A percentile compares a stretch with the other conserved stretches of the same genome.
Conservation (phyloP, 2,888 invertebrate genomes). For the Pammene aurita region DNA sequence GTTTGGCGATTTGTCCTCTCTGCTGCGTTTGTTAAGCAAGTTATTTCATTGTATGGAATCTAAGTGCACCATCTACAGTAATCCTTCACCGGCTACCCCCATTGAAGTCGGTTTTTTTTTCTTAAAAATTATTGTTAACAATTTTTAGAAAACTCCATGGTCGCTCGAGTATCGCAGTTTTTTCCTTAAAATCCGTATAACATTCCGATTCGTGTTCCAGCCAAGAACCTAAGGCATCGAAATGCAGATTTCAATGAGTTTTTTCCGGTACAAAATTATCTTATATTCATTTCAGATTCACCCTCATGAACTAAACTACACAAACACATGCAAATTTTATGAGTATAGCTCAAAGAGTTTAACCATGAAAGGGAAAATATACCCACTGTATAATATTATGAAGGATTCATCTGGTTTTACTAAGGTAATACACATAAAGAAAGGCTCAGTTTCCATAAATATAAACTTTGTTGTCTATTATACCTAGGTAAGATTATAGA, state of each 20-base stretch:
- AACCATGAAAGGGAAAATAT: constrained; percentile 17
- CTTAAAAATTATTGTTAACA: no score
- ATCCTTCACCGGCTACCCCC: no score
- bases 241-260: constrained; percentile 6
- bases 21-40: no score
- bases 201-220: background rate
- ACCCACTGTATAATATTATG: constrained; percentile 6
- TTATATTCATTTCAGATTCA: constrained; percentile 21
- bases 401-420: constrained; percentile 32
- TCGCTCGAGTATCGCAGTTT: background rate
- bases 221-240: background rate
- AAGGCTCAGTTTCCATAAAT: constrained; percentile 24
- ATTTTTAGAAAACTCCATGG: background rate
- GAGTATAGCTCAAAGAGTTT: constrained; percentile 25
- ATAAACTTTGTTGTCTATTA: constrained; percentile 3
- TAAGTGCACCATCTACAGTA: no score
- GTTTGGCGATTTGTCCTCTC: no score
- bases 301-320: constrained; percentile 21
- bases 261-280: constrained; percentile 21
- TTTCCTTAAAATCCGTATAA: background rate
- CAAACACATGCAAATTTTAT: constrained; percentile 28
- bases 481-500: background rate
- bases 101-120: no score
- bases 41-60: no score
- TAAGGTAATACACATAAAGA: constrained; percentile 32